Conservation (phyloP, 2,797 vertebrate species). For the Erithacus rubecula region DNA sequence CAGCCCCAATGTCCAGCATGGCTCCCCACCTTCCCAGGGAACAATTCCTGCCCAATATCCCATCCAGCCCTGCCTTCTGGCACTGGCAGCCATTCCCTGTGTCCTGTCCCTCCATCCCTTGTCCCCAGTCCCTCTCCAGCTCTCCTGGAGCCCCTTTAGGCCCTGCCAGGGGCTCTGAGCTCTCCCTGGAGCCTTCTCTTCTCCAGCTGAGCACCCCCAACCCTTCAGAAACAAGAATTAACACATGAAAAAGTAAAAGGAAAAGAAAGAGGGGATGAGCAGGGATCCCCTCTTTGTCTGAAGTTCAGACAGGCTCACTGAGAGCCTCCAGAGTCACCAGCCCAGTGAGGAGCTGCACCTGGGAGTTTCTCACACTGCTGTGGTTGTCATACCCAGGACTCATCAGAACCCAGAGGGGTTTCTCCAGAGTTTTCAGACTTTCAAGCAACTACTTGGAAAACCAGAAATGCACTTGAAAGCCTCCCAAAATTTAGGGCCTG, state of each 20-base stretch:
- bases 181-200: not conserved
- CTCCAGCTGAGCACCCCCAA: not conserved
- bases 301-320: not conserved
- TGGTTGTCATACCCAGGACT: not conserved
- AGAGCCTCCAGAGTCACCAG: not conserved
- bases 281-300: not conserved
- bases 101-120: not conserved
- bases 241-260: not conserved
- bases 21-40: no score
- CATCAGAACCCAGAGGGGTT: not conserved
- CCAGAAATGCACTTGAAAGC: not conserved
- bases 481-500: not conserved
- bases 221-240: not conserved
- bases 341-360: accelerated
- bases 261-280: accelerated
- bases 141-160: not conserved
- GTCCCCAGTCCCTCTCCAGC: not conserved
- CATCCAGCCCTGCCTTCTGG: no score
- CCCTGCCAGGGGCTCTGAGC: not conserved
- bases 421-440: not conserved
- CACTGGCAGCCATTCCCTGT: no score
- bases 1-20: no score
- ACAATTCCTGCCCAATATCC: no score
- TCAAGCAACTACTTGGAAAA: not conserved
- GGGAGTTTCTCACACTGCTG: not conserved